Evolutionary conservation across 1,140 invertebrate genomes (phyloP), one percentile per base, ranked within the genome.

Genomic region (Chironomus striatipennis): DNA sequence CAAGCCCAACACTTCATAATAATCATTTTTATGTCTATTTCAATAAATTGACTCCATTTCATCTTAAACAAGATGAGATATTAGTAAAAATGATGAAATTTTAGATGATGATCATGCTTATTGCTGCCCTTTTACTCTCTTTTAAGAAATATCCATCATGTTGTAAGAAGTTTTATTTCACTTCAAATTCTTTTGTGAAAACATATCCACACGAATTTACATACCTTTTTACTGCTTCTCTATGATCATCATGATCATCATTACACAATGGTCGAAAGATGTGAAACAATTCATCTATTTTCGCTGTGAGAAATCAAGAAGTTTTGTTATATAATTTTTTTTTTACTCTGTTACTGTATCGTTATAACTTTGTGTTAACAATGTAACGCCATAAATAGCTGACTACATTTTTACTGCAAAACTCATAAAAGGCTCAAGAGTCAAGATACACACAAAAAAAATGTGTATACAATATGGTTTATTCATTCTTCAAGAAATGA

Each of bases 261-360:
- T 57, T 57, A 57, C 47, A 57, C 47, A 57, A 57, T 57, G 47
- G 47, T 57, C 47, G 12, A 57, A n/a, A 57, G 47, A 57, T 57
- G 47, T 57, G 47, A 57, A 57, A 57, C 47, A 57, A 57, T 57
- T 57, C 47, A 57, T 57, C 47, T 57, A 57, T 57, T 57, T 57
- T 57, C 47, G n/a, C 47, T 57, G 47, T 57, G 47, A 57, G 47
- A 57, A 57, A 57, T 57, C 47, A 57, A 57, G 47, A 57, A 57
- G 47, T 57, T n/a, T 34, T 34, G 47, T 57, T 57, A 57, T 57
- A 57, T 57, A 57, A 57, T 15, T 57, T 15, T 15, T 57, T 15
- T 47, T 47, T 47, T 47, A 2, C 7, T 0, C 9, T 57, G 24
- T 34, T 34, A 34, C 24, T 34, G 24, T 34, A 34, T 15, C 8